Percentiles rank a stretch among this genome's conserved stretches.
These are phyloP conservation scores for Caprella mutica DNA, from an alignment of 2,888 invertebrate genomes.

Conservation along the genomic window DNA sequence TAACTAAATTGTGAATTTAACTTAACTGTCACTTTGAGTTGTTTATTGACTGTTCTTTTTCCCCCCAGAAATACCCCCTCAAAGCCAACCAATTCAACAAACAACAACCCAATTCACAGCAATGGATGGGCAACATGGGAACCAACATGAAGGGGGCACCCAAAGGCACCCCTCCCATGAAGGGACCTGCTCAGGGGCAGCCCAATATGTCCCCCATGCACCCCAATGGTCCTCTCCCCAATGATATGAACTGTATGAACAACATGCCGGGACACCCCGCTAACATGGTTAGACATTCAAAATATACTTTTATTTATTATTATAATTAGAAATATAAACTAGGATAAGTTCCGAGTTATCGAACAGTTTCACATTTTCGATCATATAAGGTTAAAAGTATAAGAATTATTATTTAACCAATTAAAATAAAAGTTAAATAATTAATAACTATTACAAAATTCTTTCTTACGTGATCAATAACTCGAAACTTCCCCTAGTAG, in stretches of 20 bases:
- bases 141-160: not conserved
- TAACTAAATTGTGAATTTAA: too few species aligned
- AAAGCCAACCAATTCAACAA: constrained; percentile 32
- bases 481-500: too few species aligned
- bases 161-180: constrained; percentile 2
- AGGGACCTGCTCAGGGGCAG: not conserved
- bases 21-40: too few species aligned
- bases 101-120: constrained; percentile 70
- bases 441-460: too few species aligned
- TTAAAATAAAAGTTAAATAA: too few species aligned
- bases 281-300: constrained; percentile 6
- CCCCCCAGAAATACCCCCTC: constrained; percentile 40
- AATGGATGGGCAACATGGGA: constrained; percentile 65
- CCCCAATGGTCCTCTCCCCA: constrained; percentile 10
- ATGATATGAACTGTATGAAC: constrained; percentile 16
- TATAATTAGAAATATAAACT: too few species aligned
- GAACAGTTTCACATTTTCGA: too few species aligned
- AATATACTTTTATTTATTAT: too few species aligned
- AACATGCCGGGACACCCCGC: constrained; percentile 4
- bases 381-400: too few species aligned
- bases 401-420: too few species aligned
- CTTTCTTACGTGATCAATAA: too few species aligned
- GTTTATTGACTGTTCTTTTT: constrained; percentile 41
- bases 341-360: too few species aligned
- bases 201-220: not conserved